Conservation (phyloP, 2,888 invertebrate species). For the Drosophila merina region DNA sequence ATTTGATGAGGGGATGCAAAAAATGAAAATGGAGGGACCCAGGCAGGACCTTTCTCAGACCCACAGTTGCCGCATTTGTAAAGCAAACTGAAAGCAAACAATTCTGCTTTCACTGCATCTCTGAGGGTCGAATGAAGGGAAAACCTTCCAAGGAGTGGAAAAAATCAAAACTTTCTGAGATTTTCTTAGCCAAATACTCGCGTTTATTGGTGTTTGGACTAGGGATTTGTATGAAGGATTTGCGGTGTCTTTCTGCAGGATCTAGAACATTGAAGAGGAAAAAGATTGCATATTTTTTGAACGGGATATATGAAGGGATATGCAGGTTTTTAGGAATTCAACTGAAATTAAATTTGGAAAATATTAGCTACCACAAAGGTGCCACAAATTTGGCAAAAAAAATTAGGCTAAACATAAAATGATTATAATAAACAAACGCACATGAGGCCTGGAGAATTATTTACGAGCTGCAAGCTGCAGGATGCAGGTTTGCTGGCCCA, state of each 20-base stretch:
- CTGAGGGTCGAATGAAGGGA: too few relatives aligned
- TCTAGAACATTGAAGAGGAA: not conserved
- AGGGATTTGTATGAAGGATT: slow-evolving; percentile 41
- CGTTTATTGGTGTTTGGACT: slow-evolving; percentile 44
- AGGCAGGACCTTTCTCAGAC: not conserved
- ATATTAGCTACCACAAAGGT: slow-evolving; percentile 4
- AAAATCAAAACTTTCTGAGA: slow-evolving; percentile 27
- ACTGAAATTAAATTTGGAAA: too few relatives aligned
- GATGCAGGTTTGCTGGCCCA: slow-evolving; percentile 25
- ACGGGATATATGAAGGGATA: too few relatives aligned
- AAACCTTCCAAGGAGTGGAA: too few relatives aligned
- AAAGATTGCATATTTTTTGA: not conserved
- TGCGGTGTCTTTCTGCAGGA: slow-evolving; percentile 11
- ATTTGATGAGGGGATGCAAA: slow-evolving; percentile 16
- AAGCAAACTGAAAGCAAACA: slow-evolving; percentile 21
- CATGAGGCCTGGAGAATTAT: slow-evolving; percentile 14
- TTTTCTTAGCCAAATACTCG: slow-evolving; percentile 16
- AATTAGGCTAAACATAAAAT: slow-evolving; percentile 38
- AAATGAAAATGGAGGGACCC: too few relatives aligned
- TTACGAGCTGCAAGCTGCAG: slow-evolving; percentile 21
- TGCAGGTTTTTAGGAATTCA: too few relatives aligned
- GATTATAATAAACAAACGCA: slow-evolving; percentile 40
- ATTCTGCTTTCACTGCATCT: slow-evolving; percentile 5
- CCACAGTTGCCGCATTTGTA: slow-evolving; percentile 9
- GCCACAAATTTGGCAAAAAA: slow-evolving; percentile 19